Base-by-base conservation (phyloP, 2,888 invertebrate species). In the Erannis defoliaria region DNA sequence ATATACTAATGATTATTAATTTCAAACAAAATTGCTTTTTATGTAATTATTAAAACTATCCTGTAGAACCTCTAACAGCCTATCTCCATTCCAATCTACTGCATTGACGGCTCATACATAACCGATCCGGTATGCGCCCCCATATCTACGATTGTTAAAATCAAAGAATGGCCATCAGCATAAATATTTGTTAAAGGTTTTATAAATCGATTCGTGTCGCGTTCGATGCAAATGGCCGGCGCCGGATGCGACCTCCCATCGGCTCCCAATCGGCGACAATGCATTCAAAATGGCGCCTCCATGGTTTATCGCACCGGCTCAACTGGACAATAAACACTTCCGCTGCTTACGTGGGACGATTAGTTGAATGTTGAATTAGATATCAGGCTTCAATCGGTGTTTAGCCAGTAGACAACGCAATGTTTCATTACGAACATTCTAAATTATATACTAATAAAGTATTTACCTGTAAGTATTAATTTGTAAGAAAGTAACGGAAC, bases 171-270 rank as follows among this genome's bases (percentile, higher is more conserved):
- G 49, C 54, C 42, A 62, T 64, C 49, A 60, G 26, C 54, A 64
- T 64, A 67, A 72, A 71, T 71, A 74, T 77, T 75, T 69, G 62
- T 76, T 77, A 71, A 65, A 72, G 73, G 76, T 78, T 73, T 79
- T 81, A 78, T 79, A 66, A 74, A 87, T 88, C 75, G 81, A 91
- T 91, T 88, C 91, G 71, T 59, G 80, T 80, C 88, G 85, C 89
- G 92, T 90, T 71, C 77, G 78, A 91, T 90, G 90, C 85, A 89
- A 90, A 92, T 91, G 89, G 73, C 82, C 85, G 92, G 92, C 93
- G 93, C 93, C 92, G 92, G 92, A 91, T 85, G 81, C 75, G 83
- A 91, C 92, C 92, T 88, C 90, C 90, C 92, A 89, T 81, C 73
- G 81, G 83, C 87, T 85, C 80, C 82, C 84, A 85, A 83, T 83